These are phyloP conservation scores for Drosophila atripex DNA, from an alignment of 2,888 invertebrate genomes.

Conservation along the genomic window DNA sequence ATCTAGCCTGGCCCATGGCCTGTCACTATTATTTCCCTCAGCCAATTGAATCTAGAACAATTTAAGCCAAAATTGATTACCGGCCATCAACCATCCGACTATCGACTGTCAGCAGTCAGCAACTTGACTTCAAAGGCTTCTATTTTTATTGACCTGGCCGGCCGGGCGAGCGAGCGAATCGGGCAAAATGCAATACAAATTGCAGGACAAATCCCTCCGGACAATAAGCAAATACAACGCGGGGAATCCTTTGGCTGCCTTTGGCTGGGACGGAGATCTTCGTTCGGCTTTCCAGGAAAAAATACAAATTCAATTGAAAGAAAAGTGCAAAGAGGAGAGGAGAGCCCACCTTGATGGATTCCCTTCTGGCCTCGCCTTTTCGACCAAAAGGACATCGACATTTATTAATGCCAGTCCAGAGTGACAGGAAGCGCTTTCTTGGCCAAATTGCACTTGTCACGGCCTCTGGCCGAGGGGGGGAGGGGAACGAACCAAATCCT, in stretches of 20 bases:
- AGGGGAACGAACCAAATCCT: slow-evolving; percentile 3
- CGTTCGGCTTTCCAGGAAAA: slow-evolving; percentile 25
- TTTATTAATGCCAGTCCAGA: slow-evolving; percentile 59
- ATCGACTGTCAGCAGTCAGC: not conserved
- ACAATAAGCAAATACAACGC: slow-evolving; percentile 24
- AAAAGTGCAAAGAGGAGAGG: too few relatives aligned
- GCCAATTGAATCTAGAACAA: not conserved
- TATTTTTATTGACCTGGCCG: slow-evolving; percentile 7
- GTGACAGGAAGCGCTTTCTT: slow-evolving; percentile 71
- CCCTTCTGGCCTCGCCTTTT: slow-evolving; percentile 11
- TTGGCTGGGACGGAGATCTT: not conserved
- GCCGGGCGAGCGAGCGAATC: not conserved
- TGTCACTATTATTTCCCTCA: not conserved
- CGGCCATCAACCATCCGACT: slow-evolving; percentile 19
- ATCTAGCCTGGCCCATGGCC: not conserved
- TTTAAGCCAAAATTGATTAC: slow-evolving; percentile 16
- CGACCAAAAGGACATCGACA: slow-evolving; percentile 46
- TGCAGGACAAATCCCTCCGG: slow-evolving; percentile 19
- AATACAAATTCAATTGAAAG: not conserved
- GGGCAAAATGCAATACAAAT: slow-evolving; percentile 23
- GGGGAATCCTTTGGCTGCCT: slow-evolving; percentile 4
- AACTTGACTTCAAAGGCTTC: slow-evolving; percentile 26
- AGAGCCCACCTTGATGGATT: slow-evolving; percentile 22
- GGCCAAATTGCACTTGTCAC: slow-evolving; percentile 71
- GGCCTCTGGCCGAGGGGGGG: not conserved